phyloP scores from a whole-genome alignment of 1,140 invertebrate species.

The Diprion similis region DNA sequence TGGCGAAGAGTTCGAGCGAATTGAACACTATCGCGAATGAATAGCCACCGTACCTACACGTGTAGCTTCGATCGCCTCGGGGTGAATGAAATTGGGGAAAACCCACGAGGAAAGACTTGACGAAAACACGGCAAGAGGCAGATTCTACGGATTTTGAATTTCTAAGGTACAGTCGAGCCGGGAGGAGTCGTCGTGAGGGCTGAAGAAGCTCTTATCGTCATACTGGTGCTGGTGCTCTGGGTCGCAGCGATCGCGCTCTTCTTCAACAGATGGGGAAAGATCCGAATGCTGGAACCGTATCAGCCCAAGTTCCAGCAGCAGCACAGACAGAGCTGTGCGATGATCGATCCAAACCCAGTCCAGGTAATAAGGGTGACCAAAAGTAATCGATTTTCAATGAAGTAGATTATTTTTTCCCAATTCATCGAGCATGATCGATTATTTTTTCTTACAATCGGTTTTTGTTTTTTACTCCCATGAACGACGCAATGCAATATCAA shows the following conservation, averaged over 20 bases:
- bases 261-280: conserved; percentile 88
- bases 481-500: no score
- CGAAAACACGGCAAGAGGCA: no score
- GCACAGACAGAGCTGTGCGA: conserved; percentile 73
- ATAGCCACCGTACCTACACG: no score
- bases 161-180: conserved; percentile 63
- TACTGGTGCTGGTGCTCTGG: conserved; percentile 78
- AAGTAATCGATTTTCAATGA: conserved; percentile 10
- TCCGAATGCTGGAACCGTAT: conserved; percentile 84
- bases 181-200: conserved; percentile 69
- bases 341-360: conserved; percentile 63
- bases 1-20: no score
- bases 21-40: no score
- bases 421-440: neutral
- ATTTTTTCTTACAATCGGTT: neutral
- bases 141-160: neutral
- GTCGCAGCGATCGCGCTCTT: conserved; percentile 79
- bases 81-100: no score
- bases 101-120: no score
- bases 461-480: neutral
- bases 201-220: conserved; percentile 79
- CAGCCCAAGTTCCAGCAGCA: conserved; percentile 81
- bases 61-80: no score
- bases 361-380: conserved; percentile 34
- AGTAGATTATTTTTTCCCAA: conserved; percentile 17